A percentile compares a stretch with the other conserved stretches of the same genome.
These are phyloP conservation scores for Cheilosia vulpina DNA, from an alignment of 2,888 invertebrate genomes.

Conservation along the genomic window DNA sequence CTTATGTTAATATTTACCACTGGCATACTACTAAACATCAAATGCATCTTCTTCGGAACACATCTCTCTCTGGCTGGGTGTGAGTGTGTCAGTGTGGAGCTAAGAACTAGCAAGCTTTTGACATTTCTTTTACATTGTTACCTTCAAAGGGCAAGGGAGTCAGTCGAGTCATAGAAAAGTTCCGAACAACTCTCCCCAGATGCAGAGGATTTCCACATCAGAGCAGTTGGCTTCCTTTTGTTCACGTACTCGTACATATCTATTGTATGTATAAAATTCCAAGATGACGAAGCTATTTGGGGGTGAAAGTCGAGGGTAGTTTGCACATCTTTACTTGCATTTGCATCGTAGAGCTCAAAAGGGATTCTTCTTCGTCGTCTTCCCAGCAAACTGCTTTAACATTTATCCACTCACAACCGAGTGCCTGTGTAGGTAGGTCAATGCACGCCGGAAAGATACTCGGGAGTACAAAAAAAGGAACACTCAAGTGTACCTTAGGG, in stretches of 20 bases:
- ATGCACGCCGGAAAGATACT: conserved; percentile 83
- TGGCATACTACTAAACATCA: conserved; percentile 44
- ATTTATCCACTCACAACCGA: conserved; percentile 62
- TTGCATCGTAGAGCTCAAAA: conserved; percentile 62
- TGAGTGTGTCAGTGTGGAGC: conserved; percentile 1
- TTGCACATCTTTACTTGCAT: conserved; percentile 63
- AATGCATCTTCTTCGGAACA: conserved; percentile 53
- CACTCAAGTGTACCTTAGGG: conserved; percentile 42
- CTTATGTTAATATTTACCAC: conserved; percentile 68
- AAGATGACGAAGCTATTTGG: conserved; percentile 53
- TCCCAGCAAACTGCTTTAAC: conserved; percentile 5
- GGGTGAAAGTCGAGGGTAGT: conserved; percentile 72
- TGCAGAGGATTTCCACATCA: conserved; percentile 20
- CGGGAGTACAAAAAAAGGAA: conserved; percentile 63
- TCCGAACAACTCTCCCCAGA: conserved; percentile 18
- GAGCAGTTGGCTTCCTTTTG: conserved; percentile 6
- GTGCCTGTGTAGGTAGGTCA: conserved; percentile 83
- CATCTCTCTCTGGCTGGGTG: neutral
- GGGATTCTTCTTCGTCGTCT: conserved; percentile 24
- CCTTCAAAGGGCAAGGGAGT: conserved; percentile 61
- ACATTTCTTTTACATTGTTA: conserved; percentile 68
- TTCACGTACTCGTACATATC: neutral
- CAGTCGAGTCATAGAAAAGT: conserved; percentile 4
- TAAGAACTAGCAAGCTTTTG: conserved; percentile 56
- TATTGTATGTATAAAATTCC: conserved; percentile 14